Percentiles rank a stretch among this genome's conserved stretches.
These are phyloP conservation scores for Drosophila robusta DNA, from an alignment of 2,888 invertebrate species.

Conservation along the genomic window DNA sequence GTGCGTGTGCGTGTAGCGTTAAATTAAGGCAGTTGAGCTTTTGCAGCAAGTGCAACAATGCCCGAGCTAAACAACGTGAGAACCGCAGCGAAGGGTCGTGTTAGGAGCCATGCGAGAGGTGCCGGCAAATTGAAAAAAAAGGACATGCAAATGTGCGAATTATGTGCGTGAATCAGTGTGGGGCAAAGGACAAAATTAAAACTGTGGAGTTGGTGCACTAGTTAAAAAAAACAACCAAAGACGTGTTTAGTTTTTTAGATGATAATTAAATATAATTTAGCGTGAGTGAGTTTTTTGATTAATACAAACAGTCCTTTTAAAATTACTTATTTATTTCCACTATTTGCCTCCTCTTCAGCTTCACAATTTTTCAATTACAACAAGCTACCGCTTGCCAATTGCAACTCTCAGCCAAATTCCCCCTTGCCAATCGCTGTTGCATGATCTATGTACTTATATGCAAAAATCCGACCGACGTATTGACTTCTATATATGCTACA, in stretches of 20 bases:
- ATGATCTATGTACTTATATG: slow-evolving; percentile 4
- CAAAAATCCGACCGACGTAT: slow-evolving; percentile 10
- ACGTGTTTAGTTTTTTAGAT: too few species aligned
- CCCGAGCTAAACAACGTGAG: slow-evolving; percentile 21
- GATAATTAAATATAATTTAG: too few species aligned
- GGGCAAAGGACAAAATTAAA: not conserved
- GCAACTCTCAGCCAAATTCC: not conserved
- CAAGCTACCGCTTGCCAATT: too few species aligned
- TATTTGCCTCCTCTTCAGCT: too few species aligned
- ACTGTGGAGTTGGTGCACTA: too few species aligned
- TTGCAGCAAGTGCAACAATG: slow-evolving; percentile 34
- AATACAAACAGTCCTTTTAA: too few species aligned
- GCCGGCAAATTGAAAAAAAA: slow-evolving; percentile 54
- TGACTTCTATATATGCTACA: slow-evolving; percentile 9
- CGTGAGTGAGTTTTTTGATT: too few species aligned
- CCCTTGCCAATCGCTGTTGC: slow-evolving; percentile 1
- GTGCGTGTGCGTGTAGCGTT: slow-evolving; percentile 73
- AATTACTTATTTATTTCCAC: too few species aligned
- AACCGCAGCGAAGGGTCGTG: not conserved
- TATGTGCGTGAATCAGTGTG: not conserved
- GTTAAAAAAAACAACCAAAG: too few species aligned
- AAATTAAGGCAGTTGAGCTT: slow-evolving; percentile 62
- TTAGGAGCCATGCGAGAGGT: not conserved
- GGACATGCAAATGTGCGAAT: slow-evolving; percentile 1
- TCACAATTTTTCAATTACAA: too few species aligned